Percentiles rank a stretch among this genome's conserved stretches.
Conservation (phyloP, 1,140 invertebrate genomes). For the Drosophila busckii region DNA sequence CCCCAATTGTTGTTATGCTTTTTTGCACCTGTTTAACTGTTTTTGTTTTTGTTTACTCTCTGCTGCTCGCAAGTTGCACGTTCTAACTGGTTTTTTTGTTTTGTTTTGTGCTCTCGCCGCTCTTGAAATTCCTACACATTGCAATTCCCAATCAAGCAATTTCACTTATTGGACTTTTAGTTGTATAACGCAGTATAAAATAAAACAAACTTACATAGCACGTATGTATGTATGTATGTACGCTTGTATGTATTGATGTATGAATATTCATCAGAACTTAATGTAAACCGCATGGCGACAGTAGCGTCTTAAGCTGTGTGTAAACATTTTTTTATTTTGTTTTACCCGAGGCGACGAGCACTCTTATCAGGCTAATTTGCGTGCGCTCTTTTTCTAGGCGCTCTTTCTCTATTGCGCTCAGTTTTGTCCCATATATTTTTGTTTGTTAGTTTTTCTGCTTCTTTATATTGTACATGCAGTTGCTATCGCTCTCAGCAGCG, state of each 20-base stretch:
- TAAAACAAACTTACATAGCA: neutral
- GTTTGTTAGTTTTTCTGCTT: conserved; percentile 70
- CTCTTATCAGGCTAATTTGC: conserved; percentile 27
- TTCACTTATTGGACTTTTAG: conserved; percentile 40
- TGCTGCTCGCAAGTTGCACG: conserved; percentile 22
- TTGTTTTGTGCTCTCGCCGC: conserved; percentile 7
- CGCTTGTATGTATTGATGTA: no score
- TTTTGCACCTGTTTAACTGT: conserved; percentile 72
- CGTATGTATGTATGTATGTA: no score
- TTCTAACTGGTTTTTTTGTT: conserved; percentile 67
- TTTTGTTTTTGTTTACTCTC: conserved; percentile 42
- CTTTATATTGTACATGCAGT: conserved; percentile 36
- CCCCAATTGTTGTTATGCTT: conserved; percentile 39
- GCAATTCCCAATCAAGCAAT: conserved; percentile 48
- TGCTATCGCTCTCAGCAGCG: conserved; percentile 8
- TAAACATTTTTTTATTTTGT: conserved; percentile 39
- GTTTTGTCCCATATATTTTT: conserved; percentile 70
- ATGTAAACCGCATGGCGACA: conserved; percentile 24
- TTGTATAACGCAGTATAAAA: conserved; percentile 49
- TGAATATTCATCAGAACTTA: no score
- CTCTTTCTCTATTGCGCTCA: conserved; percentile 40
- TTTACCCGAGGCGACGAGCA: no score
- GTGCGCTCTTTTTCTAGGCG: neutral
- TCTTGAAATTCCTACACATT: conserved; percentile 53
- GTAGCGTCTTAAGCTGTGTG: conserved; percentile 39